A percentile compares a stretch with the other conserved stretches of the same genome.
These are phyloP conservation scores for Dynastes grantii DNA, from an alignment of 2,888 invertebrate genomes.

Conservation along the genomic window DNA sequence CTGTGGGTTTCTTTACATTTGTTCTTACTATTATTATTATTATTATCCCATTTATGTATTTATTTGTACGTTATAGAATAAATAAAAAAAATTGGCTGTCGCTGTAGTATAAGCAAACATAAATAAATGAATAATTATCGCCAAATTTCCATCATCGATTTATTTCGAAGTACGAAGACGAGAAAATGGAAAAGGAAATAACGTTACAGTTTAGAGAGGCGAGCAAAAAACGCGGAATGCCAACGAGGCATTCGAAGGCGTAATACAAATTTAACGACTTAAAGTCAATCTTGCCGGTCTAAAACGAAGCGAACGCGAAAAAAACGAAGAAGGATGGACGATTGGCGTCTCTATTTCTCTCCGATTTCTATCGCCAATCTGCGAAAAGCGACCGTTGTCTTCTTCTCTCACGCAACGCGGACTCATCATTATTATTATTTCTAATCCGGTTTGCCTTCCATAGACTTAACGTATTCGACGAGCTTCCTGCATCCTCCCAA, in stretches of 20 bases:
- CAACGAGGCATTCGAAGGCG: slow-evolving; percentile 9
- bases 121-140: not conserved
- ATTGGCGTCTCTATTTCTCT: not conserved
- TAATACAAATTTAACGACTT: slow-evolving; percentile 9
- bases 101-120: too few relatives aligned
- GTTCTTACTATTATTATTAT: too few relatives aligned
- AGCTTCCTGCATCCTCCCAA: too few relatives aligned
- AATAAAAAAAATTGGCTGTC: too few relatives aligned
- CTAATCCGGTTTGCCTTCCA: not conserved
- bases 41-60: too few relatives aligned
- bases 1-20: too few relatives aligned
- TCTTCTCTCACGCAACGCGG: not conserved
- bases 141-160: slow-evolving; percentile 5
- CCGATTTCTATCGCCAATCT: not conserved
- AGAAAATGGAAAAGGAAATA: not conserved
- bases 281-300: not conserved
- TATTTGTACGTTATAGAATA: too few relatives aligned
- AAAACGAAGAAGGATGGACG: not conserved
- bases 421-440: slow-evolving; percentile 3
- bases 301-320: not conserved
- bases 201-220: not conserved
- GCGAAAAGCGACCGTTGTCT: not conserved
- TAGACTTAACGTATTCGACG: too few relatives aligned
- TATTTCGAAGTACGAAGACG: not conserved
- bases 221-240: not conserved